Evolutionary conservation across 2,888 invertebrate genomes (phyloP).

Genomic region (Acronicta psi): DNA sequence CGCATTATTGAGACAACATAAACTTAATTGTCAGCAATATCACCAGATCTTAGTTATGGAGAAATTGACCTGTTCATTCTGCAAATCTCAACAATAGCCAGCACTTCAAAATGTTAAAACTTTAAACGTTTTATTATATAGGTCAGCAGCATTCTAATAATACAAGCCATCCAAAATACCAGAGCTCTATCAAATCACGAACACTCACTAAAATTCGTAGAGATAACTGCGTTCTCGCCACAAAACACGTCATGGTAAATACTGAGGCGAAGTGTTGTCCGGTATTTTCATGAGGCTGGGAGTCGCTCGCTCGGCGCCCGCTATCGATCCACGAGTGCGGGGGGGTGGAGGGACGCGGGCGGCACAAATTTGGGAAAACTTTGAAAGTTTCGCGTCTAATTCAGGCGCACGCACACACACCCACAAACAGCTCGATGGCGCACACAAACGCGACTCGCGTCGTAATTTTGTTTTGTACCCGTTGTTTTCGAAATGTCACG

Average conservation of each 20-base stretch:
- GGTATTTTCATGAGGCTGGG: constrained; percentile 84
- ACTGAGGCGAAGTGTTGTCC: constrained; percentile 83
- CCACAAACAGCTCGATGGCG: constrained; percentile 71
- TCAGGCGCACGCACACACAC: constrained; percentile 88
- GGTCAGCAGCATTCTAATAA: constrained; percentile 28
- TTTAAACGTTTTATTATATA: constrained; percentile 18
- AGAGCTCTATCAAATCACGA: constrained; percentile 61
- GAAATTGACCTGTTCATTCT: constrained; percentile 5
- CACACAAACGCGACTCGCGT: constrained; percentile 73
- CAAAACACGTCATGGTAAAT: constrained; percentile 80
- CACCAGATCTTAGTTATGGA: constrained; percentile 14
- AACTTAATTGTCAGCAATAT: constrained; percentile 12
- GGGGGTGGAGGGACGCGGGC: constrained; percentile 72
- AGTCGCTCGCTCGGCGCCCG: constrained; percentile 81
- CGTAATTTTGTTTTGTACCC: constrained; percentile 85
- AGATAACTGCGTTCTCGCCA: constrained; percentile 68
- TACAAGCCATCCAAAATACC: constrained; percentile 31
- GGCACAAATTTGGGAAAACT: constrained; percentile 89
- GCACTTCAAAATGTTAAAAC: constrained; percentile 13
- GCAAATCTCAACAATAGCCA: constrained; percentile 8
- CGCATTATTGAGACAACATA: constrained; percentile 18
- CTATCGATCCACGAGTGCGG: constrained; percentile 81
- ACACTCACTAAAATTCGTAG: constrained; percentile 66
- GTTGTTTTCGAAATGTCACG: constrained; percentile 83
- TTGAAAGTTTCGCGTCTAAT: constrained; percentile 89